A percentile compares a stretch with the other conserved stretches of the same genome.
Evolutionary conservation across 64 coral and sea anemone species (phyloP).

Genomic region (Montipora foliosa): DNA sequence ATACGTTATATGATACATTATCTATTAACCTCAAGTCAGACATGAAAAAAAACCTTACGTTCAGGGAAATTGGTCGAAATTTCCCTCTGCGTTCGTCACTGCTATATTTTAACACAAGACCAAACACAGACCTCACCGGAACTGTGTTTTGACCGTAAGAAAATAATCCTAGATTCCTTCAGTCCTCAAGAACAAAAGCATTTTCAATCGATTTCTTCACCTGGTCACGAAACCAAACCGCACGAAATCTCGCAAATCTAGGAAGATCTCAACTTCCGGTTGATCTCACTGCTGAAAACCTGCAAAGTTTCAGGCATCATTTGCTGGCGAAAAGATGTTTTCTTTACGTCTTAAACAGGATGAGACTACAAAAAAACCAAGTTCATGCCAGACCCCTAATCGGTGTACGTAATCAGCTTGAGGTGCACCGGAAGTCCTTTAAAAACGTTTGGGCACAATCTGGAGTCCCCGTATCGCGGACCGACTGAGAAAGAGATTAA

Average conservation of each 20-base stretch:
- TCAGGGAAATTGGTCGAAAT: background rate
- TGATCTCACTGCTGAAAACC: background rate
- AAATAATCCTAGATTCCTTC: conserved; percentile 26
- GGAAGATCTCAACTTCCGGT: conserved; percentile 15
- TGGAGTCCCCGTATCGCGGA: background rate
- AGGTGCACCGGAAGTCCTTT: background rate
- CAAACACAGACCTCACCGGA: background rate
- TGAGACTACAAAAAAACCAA: background rate
- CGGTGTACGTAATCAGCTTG: too few species aligned
- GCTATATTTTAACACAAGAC: background rate
- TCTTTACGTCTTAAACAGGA: background rate
- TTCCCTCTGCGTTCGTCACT: background rate
- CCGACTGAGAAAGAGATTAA: background rate
- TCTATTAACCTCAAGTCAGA: too few species aligned
- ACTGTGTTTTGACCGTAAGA: background rate
- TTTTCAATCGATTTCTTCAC: background rate
- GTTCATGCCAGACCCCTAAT: background rate
- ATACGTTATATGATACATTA: too few species aligned
- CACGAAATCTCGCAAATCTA: background rate
- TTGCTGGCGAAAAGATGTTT: background rate
- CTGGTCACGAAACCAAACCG: conserved; percentile 24
- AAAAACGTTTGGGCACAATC: background rate
- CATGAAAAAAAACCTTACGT: too few species aligned
- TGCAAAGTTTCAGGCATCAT: background rate
- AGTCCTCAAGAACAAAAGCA: background rate